A percentile compares a stretch with the other conserved stretches of the same genome.
These are phyloP conservation scores for Gyrodactylus salaris DNA, from an alignment of 1,140 invertebrate genomes.

Conservation along the genomic window DNA sequence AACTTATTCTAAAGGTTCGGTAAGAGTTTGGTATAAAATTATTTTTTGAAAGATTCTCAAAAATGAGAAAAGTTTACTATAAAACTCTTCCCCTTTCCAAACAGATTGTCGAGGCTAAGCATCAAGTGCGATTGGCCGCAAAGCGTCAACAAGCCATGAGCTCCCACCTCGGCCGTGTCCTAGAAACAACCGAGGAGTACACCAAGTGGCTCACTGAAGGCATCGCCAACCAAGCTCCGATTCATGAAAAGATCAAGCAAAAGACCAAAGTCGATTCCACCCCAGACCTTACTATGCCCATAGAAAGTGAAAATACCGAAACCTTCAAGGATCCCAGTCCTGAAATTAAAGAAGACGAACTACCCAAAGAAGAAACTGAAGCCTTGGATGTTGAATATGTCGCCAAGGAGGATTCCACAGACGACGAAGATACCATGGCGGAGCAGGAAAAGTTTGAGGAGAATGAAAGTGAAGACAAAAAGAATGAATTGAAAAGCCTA, in stretches of 20 bases:
- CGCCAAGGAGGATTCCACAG: constrained; percentile 12
- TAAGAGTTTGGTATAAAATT: not conserved
- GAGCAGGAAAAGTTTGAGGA: constrained; percentile 9
- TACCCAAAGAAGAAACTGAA: constrained; percentile 11
- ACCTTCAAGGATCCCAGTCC: constrained; percentile 7
- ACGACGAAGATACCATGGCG: constrained; percentile 13
- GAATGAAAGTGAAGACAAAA: constrained; percentile 8
- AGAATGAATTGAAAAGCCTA: not conserved
- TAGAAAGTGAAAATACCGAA: not conserved
- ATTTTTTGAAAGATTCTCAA: not conserved
- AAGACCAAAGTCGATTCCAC: not conserved
- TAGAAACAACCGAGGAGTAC: constrained; percentile 90
- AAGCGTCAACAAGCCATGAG: constrained; percentile 74
- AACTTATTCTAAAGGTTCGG: not conserved
- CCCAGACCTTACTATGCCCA: too few relatives aligned
- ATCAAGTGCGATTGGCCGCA: constrained; percentile 56
- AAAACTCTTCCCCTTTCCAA: too few relatives aligned
- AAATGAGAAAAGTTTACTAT: not conserved
- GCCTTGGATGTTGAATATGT: constrained; percentile 10
- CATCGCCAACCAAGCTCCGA: constrained; percentile 2
- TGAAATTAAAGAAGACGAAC: constrained; percentile 8
- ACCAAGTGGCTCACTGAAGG: constrained; percentile 28
- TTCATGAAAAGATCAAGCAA: not conserved
- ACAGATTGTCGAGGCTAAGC: constrained; percentile 68
- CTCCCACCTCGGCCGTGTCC: constrained; percentile 82